phyloP scores from a whole-genome alignment of 2,797 vertebrate genomes.

The Sebastes kiyomatsui region DNA sequence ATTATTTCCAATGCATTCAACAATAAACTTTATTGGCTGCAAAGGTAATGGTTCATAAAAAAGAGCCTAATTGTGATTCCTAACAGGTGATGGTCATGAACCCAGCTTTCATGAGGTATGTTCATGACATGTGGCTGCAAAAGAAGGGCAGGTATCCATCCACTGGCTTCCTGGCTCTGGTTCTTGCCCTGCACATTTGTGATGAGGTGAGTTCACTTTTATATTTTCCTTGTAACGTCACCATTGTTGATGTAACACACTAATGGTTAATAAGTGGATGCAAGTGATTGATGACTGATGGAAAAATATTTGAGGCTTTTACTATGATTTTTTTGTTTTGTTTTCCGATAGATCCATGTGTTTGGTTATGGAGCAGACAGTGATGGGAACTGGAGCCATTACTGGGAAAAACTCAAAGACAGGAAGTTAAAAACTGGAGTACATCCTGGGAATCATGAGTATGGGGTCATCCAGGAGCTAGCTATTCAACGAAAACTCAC shows the following conservation, averaged over 20 bases:
- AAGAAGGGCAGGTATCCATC: constrained; percentile 28
- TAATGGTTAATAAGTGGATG: background rate
- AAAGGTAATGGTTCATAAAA: background rate
- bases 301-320: background rate
- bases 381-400: constrained; percentile 66
- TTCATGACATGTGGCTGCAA: constrained; percentile 32
- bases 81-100: constrained; percentile 47
- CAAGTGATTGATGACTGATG: no score
- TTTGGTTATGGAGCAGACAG: constrained; percentile 63
- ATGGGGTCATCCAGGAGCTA: constrained; percentile 6
- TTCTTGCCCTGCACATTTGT: constrained; percentile 49
- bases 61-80: background rate
- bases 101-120: constrained; percentile 51
- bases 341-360: constrained; percentile 44
- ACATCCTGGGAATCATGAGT: constrained; percentile 43
- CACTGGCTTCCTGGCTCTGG: constrained; percentile 52
- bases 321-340: fast-evolving
- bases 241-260: no score
- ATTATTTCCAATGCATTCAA: background rate
- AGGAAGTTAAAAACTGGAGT: background rate
- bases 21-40: background rate
- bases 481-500: background rate
- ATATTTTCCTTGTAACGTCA: no score
- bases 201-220: constrained; percentile 29
- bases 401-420: constrained; percentile 25